A percentile compares a stretch with the other conserved stretches of the same genome.
Conservation (phyloP, 2,888 invertebrate genomes). For the Phytoseiulus persimilis region DNA sequence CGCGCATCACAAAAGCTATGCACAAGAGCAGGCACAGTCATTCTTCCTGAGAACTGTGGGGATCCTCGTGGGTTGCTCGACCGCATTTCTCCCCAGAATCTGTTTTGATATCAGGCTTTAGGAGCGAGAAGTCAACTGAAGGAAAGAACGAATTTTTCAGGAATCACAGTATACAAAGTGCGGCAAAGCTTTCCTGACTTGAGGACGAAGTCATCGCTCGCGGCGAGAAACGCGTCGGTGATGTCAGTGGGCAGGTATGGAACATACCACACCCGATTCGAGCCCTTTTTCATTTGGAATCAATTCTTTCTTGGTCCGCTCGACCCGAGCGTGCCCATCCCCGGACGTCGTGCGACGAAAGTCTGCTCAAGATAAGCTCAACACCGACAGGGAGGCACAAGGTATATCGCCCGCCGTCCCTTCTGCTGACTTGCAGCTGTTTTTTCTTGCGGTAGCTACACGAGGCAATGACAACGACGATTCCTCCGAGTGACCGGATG, state of each 20-base stretch:
- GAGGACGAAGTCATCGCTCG: background rate
- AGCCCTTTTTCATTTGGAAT: background rate
- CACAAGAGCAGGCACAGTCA: too few relatives aligned
- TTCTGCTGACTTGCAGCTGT: background rate
- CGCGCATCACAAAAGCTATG: too few relatives aligned
- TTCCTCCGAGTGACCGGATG: background rate
- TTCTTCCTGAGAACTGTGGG: too few relatives aligned
- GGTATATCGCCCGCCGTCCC: background rate
- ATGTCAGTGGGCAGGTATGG: background rate
- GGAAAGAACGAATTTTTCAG: background rate
- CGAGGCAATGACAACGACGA: background rate
- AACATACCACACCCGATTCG: background rate
- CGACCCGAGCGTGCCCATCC: background rate
- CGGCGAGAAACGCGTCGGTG: background rate
- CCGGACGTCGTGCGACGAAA: background rate
- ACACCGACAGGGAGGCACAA: background rate
- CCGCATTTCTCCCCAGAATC: background rate
- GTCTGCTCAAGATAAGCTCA: background rate
- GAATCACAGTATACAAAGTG: background rate
- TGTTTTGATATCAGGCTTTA: background rate
- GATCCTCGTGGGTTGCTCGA: background rate
- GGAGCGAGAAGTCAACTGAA: background rate
- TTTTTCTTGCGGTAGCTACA: background rate
- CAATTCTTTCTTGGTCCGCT: background rate
- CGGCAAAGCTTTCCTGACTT: background rate